Conservation (phyloP, 2,113 vertebrate species). For the Cheirogaleus medius region DNA sequence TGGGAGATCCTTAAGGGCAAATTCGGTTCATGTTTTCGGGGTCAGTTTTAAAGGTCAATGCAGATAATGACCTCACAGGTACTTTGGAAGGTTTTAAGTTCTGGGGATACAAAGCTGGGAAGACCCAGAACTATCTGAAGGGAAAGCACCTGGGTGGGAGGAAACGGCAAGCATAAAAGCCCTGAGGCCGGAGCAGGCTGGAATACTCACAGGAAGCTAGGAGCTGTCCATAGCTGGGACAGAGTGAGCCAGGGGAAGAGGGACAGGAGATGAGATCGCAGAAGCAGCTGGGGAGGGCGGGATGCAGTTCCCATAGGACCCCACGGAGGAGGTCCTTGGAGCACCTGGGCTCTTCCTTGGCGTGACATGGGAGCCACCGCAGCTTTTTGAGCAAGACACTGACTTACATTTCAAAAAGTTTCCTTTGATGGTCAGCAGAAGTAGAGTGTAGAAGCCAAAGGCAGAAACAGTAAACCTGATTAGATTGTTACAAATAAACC, state of each 20-base stretch:
- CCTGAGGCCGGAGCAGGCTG: not conserved
- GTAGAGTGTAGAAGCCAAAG: no score
- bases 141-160: not conserved
- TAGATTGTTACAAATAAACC: not conserved
- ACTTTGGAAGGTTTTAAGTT: not conserved
- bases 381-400: not conserved
- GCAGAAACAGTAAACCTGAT: not conserved
- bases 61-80: not conserved
- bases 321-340: not conserved
- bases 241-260: rapidly evolving
- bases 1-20: no score
- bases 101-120: not conserved
- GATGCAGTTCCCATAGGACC: rapidly evolving
- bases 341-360: not conserved
- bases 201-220: not conserved
- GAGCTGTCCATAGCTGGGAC: not conserved
- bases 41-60: not conserved
- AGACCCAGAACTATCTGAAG: not conserved
- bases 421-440: not conserved
- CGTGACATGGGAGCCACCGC: not conserved
- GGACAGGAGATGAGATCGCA: rapidly evolving
- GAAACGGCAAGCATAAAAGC: not conserved
- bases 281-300: not conserved
- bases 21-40: not conserved
- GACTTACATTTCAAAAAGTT: not conserved